Evolutionary conservation across 1,140 invertebrate species (phyloP), one percentile per base, ranked within the genome.

Genomic region (Asobara japonica): DNA sequence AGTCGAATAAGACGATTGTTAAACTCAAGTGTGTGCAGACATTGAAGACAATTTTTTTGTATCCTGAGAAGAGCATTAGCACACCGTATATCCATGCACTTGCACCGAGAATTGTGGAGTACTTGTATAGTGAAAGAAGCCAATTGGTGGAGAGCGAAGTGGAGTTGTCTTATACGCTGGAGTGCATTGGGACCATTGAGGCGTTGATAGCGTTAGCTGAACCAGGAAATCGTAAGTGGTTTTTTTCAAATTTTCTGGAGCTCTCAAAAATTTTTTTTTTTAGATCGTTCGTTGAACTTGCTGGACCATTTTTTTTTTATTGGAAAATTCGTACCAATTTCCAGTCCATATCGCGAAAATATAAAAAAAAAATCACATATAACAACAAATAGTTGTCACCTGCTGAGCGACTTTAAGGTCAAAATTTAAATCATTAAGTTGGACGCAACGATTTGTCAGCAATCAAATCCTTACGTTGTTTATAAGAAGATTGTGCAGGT

Each of bases 71-170:
- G 36, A 88, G 84, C 62, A 90, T 95, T 36, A 90, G 92, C 41
- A 92, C 91, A 1, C 93, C 93, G 0, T 96, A 95, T 76, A 95
- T 97, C 69, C 94, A 96, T 79, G 91, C 93, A 0, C 84, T 97
- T 31, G 94, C 94, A 16, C 94, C 93, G 1, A 86, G 92, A 75
- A 87, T 94, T 29, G 90, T 94, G 8, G 91, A 94, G 79, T 92
- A 90, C 77, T 86, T 94, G 6, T 93, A 93, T 76, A 89, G 89
- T 2, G 91, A 91, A 56, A 83, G 79, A 6, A 90, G 91, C 69
- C 91, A 89, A 74, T 88, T 89, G 78, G 86, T 91, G 18, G 78
- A 85, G 30, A 89, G 85, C 5, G 91, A 93, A 64, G 79, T 88
- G 22, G 91, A 93, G 77, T 83, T 94, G 22, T 87, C 89, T 33